phyloP scores from a whole-genome alignment of 1,140 invertebrate species.

The Euwallacea similis region DNA sequence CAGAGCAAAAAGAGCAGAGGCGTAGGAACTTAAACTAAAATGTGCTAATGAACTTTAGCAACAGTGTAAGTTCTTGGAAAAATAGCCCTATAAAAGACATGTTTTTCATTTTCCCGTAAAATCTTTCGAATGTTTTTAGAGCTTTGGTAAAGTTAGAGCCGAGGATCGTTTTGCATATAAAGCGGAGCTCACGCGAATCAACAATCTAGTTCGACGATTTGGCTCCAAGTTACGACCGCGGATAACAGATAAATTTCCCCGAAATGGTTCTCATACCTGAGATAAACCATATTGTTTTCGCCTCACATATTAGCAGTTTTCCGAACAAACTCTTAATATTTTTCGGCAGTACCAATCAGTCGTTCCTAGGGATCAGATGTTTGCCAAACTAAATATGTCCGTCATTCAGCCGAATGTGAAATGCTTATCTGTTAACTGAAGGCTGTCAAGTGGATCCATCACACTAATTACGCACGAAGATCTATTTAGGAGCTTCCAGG shows the following conservation, averaged over 20 bases:
- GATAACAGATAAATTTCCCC: constrained; percentile 25
- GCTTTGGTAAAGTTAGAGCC: constrained; percentile 50
- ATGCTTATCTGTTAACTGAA: constrained; percentile 30
- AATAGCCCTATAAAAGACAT: not conserved
- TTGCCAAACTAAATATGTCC: constrained; percentile 34
- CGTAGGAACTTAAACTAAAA: not conserved
- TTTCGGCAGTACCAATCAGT: constrained; percentile 3
- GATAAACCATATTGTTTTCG: constrained; percentile 22
- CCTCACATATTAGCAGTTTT: not conserved
- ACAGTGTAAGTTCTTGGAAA: no score
- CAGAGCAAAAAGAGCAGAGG: not conserved
- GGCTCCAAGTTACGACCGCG: constrained; percentile 26
- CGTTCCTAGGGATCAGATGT: not conserved
- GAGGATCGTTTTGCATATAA: constrained; percentile 49
- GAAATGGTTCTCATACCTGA: constrained; percentile 24
- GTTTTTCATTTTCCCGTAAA: constrained; percentile 40
- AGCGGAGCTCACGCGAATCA: constrained; percentile 37
- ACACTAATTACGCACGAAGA: constrained; percentile 33
- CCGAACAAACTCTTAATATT: not conserved
- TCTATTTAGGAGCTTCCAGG: constrained; percentile 27
- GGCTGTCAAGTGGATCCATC: constrained; percentile 34
- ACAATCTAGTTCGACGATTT: constrained; percentile 30
- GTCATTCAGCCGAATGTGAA: constrained; percentile 27
- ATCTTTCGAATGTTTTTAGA: constrained; percentile 48
- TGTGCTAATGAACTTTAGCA: not conserved